These are phyloP conservation scores for Physeter macrocephalus DNA, from an alignment of 2,113 vertebrate genomes.

Conservation along the genomic window DNA sequence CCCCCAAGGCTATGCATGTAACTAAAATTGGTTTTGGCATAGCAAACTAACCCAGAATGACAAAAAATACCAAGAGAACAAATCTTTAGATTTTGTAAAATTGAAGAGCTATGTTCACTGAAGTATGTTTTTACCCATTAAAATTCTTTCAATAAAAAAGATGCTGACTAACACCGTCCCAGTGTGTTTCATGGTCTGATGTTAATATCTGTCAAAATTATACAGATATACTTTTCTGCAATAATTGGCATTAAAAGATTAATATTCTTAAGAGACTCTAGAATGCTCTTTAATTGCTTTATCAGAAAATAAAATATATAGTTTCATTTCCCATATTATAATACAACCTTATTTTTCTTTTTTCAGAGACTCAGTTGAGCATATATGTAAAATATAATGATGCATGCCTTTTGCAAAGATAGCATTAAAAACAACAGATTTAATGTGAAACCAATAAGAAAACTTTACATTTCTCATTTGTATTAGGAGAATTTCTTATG, in stretches of 20 bases:
- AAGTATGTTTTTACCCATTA: neutral
- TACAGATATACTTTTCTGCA: neutral
- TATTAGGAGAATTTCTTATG: neutral
- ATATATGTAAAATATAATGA: neutral
- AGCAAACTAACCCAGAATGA: neutral
- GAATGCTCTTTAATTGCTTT: neutral
- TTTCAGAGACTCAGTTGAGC: neutral
- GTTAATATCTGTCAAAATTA: neutral
- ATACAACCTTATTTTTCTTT: neutral
- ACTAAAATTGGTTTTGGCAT: neutral
- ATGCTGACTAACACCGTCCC: fast-evolving
- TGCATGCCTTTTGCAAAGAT: neutral
- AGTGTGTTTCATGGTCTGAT: neutral
- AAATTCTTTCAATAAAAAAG: neutral
- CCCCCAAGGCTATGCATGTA: neutral
- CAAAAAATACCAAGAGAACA: neutral
- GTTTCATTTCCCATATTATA: neutral
- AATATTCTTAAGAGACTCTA: neutral
- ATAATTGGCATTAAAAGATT: neutral
- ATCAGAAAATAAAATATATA: neutral
- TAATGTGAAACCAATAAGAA: neutral
- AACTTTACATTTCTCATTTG: neutral
- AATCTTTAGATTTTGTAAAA: neutral
- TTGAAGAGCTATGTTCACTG: neutral
- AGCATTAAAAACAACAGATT: neutral